phyloP scores from a whole-genome alignment of 2,888 invertebrate species.

The Halictus ligatus region DNA sequence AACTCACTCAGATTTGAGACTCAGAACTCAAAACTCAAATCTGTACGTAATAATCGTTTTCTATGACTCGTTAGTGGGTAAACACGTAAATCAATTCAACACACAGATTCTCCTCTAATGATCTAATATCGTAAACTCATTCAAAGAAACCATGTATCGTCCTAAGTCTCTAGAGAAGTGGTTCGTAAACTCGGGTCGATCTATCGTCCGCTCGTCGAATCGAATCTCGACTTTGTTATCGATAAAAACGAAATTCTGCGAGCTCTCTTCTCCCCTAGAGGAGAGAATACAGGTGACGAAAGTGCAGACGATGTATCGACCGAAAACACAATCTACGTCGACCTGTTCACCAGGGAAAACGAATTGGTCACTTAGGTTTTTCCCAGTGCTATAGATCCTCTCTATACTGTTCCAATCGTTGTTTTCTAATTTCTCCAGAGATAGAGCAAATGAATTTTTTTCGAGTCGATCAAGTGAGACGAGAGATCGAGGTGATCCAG shows the following conservation, averaged over 20 bases:
- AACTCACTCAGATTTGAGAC: conserved; percentile 40
- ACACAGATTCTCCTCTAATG: conserved; percentile 62
- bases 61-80: conserved; percentile 49
- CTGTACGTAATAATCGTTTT: conserved; percentile 37
- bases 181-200: conserved; percentile 41
- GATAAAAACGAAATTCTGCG: neutral
- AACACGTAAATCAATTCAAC: conserved; percentile 60
- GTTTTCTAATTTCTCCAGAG: neutral
- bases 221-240: neutral
- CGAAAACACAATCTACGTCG: conserved; percentile 59
- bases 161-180: conserved; percentile 67
- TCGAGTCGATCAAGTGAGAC: neutral
- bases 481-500: neutral
- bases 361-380: neutral
- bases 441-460: neutral
- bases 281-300: neutral
- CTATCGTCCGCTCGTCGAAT: conserved; percentile 23
- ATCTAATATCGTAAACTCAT: conserved; percentile 69
- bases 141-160: conserved; percentile 67
- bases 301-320: conserved; percentile 52
- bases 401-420: neutral
- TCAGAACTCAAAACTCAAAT: neutral
- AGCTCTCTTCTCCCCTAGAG: neutral
- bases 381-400: neutral
- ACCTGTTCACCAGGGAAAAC: conserved; percentile 18